phyloP scores from a whole-genome alignment of 2,888 invertebrate species.

The Drosophila maculinotata region DNA sequence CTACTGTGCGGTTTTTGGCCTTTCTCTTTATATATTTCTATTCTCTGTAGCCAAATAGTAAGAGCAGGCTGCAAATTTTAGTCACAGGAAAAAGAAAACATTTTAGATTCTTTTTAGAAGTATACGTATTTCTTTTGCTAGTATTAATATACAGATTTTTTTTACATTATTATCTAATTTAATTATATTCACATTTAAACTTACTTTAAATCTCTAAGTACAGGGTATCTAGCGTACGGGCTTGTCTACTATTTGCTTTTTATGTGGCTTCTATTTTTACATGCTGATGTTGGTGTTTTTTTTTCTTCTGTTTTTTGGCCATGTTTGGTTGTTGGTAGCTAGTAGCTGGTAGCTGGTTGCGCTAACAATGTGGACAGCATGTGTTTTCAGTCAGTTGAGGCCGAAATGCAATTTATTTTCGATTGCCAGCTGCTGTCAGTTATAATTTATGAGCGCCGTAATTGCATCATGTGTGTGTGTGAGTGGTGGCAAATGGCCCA shows the following conservation, averaged over 20 bases:
- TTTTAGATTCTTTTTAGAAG: too few species aligned
- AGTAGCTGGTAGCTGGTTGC: conserved; percentile 31
- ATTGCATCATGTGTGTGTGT: conserved; percentile 50
- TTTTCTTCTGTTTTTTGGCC: conserved; percentile 12
- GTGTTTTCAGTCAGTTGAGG: conserved; percentile 56
- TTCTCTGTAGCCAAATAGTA: not conserved
- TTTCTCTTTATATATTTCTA: conserved; percentile 7
- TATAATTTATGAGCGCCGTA: conserved; percentile 68
- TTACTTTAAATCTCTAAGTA: too few species aligned
- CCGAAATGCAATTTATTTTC: conserved; percentile 70
- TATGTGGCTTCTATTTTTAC: conserved; percentile 40
- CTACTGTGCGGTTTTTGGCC: conserved; percentile 39
- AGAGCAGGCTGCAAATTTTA: too few species aligned
- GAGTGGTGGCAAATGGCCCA: conserved; percentile 12
- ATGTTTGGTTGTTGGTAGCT: conserved; percentile 16
- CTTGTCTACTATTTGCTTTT: conserved; percentile 11
- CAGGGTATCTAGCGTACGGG: conserved; percentile 3
- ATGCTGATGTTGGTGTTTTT: conserved; percentile 33
- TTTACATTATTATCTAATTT: not conserved
- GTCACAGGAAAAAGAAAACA: too few species aligned
- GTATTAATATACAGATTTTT: too few species aligned
- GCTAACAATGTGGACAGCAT: conserved; percentile 59
- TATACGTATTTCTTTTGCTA: too few species aligned
- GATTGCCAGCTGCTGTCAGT: conserved; percentile 70
- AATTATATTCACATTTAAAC: too few species aligned